Evolutionary conservation across 2,113 vertebrate genomes (phyloP), one percentile per base, ranked within the genome.

Genomic region (Oophaga pumilio): DNA sequence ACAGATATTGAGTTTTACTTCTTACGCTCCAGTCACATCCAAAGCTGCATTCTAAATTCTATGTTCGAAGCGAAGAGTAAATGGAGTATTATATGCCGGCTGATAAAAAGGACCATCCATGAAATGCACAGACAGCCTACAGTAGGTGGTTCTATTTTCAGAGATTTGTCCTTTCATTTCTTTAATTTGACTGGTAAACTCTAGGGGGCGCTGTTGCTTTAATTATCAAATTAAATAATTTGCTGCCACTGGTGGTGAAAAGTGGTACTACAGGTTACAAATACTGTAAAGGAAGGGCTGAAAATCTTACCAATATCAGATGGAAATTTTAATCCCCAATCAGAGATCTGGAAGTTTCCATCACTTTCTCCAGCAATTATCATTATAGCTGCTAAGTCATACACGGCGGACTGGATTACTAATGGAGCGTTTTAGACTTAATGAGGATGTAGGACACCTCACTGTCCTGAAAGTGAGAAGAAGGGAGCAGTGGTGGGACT

Each of bases 391-490:
- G 26, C 17, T 73, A 73, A 73, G 9, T 7, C 28, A 8, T 5
- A 1, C 8, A 26, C 14, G 28, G 33, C 0, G 15, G 14, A 17
- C 2, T 0, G 28, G 69, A 73, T 43, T 20, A n/a, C 2, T 49
- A 49, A 8, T 5, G 8, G 52, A 78, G 52, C 6, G 15, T 8
- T 6, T 15, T 14, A 9, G 50, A 52, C 2, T 26, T 56, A 56
- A 84, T 56, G 71, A 22, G 82, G 53, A 53, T 71, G 50, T 71
- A 56, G 26, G 82, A 84, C 64, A 43, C 82, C 64, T 43, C 17
- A 8, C 7, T 82, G 22, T 73, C 64, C 52, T 28, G 28, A 64
- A 71, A 74, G 7, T 20, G 73, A 59, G 53, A 59, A 43, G 20
- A 59, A 59, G n/a, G 17, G 22, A 28, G 15, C 1, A 28, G 11